These are phyloP conservation scores for Clavelina lepadiformis DNA, from an alignment of 23 tunicate genomes.

Conservation along the genomic window DNA sequence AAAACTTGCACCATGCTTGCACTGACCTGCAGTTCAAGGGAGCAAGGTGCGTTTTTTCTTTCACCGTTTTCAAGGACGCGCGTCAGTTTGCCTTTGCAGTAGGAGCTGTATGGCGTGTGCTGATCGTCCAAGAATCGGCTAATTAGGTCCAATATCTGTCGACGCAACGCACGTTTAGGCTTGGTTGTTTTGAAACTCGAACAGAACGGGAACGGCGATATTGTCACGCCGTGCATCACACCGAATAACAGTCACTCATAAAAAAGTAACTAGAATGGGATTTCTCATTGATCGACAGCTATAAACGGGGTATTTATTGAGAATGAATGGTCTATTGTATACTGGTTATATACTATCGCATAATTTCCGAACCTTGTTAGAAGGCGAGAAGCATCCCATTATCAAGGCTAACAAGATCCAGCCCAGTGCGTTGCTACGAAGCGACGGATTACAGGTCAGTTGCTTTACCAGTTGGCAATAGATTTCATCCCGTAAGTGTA, in stretches of 20 bases:
- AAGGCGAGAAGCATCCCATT: conserved; percentile 61
- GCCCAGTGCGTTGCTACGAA: conserved; percentile 62
- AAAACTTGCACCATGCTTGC: no score
- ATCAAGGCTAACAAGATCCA: conserved; percentile 82
- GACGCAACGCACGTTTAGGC: no score
- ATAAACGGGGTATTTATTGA: no score
- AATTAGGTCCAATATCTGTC: conserved; percentile 32
- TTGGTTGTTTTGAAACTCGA: no score
- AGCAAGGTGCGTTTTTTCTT: conserved; percentile 81
- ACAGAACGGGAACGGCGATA: no score
- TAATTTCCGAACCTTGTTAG: conserved; percentile 35
- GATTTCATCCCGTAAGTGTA: conserved; percentile 66
- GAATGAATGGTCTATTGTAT: no score
- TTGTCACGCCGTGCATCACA: no score
- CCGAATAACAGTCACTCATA: no score
- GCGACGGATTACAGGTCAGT: conserved; percentile 55
- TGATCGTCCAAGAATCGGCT: conserved; percentile 22
- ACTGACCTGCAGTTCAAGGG: conserved; percentile 75
- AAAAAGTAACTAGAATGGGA: no score
- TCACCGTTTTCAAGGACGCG: conserved; percentile 44
- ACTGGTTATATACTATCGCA: no score
- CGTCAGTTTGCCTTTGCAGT: conserved; percentile 41
- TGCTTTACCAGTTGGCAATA: conserved; percentile 80
- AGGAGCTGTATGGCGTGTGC: conserved; percentile 25
- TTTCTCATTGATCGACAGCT: no score